These are phyloP conservation scores for Phlogophora meticulosa DNA, from an alignment of 2,888 invertebrate genomes.

Conservation along the genomic window DNA sequence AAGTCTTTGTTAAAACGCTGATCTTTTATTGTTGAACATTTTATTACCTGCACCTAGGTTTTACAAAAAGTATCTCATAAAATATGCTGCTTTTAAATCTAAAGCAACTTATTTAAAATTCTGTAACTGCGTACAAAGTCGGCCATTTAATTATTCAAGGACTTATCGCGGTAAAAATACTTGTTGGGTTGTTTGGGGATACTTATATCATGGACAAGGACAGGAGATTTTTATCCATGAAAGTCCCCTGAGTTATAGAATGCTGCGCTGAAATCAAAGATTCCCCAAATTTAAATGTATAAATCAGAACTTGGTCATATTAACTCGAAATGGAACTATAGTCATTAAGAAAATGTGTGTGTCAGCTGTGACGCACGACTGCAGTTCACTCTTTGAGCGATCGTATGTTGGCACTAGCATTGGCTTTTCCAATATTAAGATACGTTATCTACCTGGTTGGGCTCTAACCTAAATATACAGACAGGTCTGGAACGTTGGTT, in stretches of 20 bases:
- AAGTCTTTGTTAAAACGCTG: slow-evolving; percentile 9
- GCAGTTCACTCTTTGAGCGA: too few species aligned
- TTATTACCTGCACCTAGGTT: slow-evolving; percentile 20
- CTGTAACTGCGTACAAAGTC: slow-evolving; percentile 6
- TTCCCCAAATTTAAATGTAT: slow-evolving; percentile 23
- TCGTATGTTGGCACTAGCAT: neutral
- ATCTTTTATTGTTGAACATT: slow-evolving; percentile 34
- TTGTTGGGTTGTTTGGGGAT: slow-evolving; percentile 12
- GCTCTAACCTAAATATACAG: slow-evolving; percentile 42
- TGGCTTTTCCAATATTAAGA: too few species aligned
- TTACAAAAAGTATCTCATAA: slow-evolving; percentile 18
- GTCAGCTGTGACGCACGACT: too few species aligned
- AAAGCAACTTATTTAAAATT: neutral
- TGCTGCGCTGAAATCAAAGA: slow-evolving; percentile 10
- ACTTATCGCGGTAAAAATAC: slow-evolving; percentile 18
- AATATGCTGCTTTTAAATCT: slow-evolving; percentile 3
- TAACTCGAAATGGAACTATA: slow-evolving; percentile 3
- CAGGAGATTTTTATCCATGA: slow-evolving; percentile 21
- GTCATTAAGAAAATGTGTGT: slow-evolving; percentile 37
- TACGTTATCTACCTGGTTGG: slow-evolving; percentile 15
- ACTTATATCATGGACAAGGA: slow-evolving; percentile 17
- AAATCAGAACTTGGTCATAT: slow-evolving; percentile 3
- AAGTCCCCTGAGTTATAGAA: slow-evolving; percentile 19
- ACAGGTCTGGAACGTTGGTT: slow-evolving; percentile 21
- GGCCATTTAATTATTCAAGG: slow-evolving; percentile 20